Base-by-base conservation (phyloP, 1,140 invertebrate species). In the Halyomorpha halys region DNA sequence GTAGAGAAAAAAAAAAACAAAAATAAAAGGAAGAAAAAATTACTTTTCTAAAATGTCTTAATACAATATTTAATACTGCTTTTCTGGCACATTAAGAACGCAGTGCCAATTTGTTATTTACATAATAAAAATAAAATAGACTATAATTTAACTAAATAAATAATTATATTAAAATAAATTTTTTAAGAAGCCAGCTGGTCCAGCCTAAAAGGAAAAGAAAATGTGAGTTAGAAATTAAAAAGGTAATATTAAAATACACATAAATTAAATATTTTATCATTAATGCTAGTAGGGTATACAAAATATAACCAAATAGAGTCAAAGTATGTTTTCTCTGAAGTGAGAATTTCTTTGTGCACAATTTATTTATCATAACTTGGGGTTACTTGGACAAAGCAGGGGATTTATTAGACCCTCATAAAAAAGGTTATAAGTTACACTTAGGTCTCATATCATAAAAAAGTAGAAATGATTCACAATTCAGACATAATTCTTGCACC, bases 101-200 rank as follows among this genome's bases (percentile, higher is more conserved):
- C 21, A 8, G 21, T 59, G 25, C 54, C 30, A 59, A 59, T 23
- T 27, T 27, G 15, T 21, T 59, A 27, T 59, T 27, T 27, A 27
- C 16, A 59, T 27, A 59, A 59, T 21, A 25, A 27, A 56, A 21
- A 59, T 60, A 19, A 18, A 39, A 34, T 39, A 14, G 16, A 39
- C 21, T 60, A 44, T 8, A 34, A 44, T 39, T 47, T 21, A 64
- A 59, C 9, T 47, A 64, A 67, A 64, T 63, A 54, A 34, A 25
- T 61, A 15, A n/a, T 23, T n/a, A 63, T 68, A 71, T 71, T 71
- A 74, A 70, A 76, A 76, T 68, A 76, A 72, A 70, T 73, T 75
- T 69, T 75, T 75, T 66, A 75, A 74, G 70, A 76, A 75, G 67
- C 74, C 73, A 65, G 73, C 73, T 49, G 74, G 72, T 56, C 74